phyloP scores from a whole-genome alignment of 2,888 invertebrate genomes.

The Nymphalis urticae region DNA sequence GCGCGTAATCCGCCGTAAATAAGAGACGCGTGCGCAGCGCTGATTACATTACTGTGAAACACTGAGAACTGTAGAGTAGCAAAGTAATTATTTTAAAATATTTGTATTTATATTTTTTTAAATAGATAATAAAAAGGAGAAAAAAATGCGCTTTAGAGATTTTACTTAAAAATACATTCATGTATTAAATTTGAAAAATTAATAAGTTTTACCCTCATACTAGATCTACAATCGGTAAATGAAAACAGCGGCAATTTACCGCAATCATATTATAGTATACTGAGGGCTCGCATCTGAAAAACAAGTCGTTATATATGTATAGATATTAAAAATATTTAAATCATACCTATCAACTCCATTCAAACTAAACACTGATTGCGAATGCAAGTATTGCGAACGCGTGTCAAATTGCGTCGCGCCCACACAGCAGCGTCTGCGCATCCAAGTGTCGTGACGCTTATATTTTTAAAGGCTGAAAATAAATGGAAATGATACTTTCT shows the following conservation, averaged over 20 bases:
- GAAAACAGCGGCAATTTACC: no score
- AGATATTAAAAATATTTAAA: constrained; percentile 17
- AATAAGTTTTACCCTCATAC: no score
- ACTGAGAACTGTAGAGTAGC: constrained; percentile 52
- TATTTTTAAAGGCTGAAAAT: constrained; percentile 30
- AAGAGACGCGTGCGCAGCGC: constrained; percentile 69
- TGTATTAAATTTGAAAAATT: no score
- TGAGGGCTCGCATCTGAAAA: no score
- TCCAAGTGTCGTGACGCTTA: constrained; percentile 37
- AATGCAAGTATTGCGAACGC: constrained; percentile 68
- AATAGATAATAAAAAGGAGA: neutral
- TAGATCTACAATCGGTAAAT: no score
- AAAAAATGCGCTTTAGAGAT: no score
- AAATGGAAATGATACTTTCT: constrained; percentile 10
- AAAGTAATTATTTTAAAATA: neutral
- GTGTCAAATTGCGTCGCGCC: constrained; percentile 71
- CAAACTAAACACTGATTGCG: constrained; percentile 58
- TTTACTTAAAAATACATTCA: no score
- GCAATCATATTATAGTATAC: no score
- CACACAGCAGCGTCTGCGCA: constrained; percentile 50
- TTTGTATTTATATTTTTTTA: neutral
- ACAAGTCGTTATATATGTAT: no score
- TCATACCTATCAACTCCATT: constrained; percentile 39
- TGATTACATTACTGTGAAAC: constrained; percentile 68
- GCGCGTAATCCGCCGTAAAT: constrained; percentile 78